These are phyloP conservation scores for Archivesica marissinica DNA, from an alignment of 1,140 invertebrate genomes.

Conservation along the genomic window DNA sequence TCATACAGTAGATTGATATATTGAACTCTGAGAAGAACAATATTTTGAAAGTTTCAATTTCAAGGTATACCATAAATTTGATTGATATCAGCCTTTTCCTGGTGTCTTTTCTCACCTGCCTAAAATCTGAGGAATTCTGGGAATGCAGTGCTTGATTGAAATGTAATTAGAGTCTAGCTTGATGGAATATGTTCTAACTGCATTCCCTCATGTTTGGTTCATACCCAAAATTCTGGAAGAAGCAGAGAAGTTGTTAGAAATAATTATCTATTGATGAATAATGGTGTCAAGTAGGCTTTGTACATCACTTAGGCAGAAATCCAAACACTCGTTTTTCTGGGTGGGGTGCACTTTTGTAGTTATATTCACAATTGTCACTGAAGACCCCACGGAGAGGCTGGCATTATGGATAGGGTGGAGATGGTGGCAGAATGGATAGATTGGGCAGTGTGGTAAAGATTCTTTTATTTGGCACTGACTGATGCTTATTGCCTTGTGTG, in stretches of 20 bases:
- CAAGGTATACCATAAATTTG: slow-evolving; percentile 32
- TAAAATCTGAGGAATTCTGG: slow-evolving; percentile 18
- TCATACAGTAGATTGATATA: neutral
- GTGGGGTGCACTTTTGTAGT: too few species aligned
- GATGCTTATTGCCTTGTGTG: too few species aligned
- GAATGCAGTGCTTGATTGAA: slow-evolving; percentile 38
- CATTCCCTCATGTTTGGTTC: neutral
- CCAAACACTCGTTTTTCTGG: too few species aligned
- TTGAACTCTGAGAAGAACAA: slow-evolving; percentile 17
- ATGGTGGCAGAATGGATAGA: too few species aligned
- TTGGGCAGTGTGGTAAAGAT: too few species aligned
- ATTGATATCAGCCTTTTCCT: slow-evolving; percentile 7
- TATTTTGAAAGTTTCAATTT: slow-evolving; percentile 42
- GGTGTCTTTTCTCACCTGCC: slow-evolving; percentile 40
- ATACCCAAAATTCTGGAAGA: slow-evolving; percentile 7
- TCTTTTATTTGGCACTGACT: too few species aligned
- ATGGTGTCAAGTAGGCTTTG: too few species aligned
- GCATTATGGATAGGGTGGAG: too few species aligned
- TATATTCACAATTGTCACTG: too few species aligned
- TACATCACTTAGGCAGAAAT: too few species aligned
- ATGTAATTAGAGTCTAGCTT: slow-evolving; percentile 34
- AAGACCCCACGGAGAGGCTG: too few species aligned
- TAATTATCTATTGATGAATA: neutral
- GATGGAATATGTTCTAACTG: slow-evolving; percentile 34
- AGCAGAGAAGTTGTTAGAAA: neutral